Percentiles rank a stretch among this genome's conserved stretches.
These are phyloP conservation scores for Chaetodon trifasciatus DNA, from an alignment of 2,797 vertebrate genomes.

Conservation along the genomic window DNA sequence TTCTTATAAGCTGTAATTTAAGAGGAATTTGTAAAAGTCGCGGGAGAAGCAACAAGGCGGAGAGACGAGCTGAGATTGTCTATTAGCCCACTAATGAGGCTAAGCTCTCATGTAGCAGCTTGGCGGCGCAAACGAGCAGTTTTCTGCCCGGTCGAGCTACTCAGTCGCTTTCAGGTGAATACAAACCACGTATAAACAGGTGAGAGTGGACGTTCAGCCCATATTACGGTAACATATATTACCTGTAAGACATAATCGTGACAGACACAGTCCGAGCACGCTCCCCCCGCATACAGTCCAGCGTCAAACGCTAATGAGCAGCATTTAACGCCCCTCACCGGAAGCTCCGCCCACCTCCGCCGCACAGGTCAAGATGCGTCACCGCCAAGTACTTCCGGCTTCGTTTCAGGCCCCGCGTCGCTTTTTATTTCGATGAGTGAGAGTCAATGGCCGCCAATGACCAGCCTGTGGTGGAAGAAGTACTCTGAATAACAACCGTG, in stretches of 20 bases:
- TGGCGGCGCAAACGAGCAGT: constrained; percentile 13
- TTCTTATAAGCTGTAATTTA: not conserved
- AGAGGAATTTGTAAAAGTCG: constrained; percentile 1
- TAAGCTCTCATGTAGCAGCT: constrained; percentile 55
- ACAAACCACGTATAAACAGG: not conserved
- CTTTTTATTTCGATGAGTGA: no score
- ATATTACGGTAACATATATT: not conserved
- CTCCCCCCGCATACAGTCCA: constrained; percentile 24
- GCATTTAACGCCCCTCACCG: constrained; percentile 44
- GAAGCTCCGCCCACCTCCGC: constrained; percentile 42
- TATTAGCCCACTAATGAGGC: constrained; percentile 67
- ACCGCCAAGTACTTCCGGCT: constrained; percentile 37
- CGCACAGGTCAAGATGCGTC: not conserved
- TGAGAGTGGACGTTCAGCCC: not conserved
- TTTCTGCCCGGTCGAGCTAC: not conserved
- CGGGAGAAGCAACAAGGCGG: constrained; percentile 16
- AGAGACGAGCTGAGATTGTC: constrained; percentile 46
- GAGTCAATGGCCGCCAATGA: no score
- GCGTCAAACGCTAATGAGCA: not conserved
- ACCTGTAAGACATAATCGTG: constrained; percentile 76
- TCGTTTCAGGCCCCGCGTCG: not conserved
- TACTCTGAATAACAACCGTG: no score
- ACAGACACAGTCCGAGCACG: constrained; percentile 26
- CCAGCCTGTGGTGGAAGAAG: no score
- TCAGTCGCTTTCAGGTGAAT: not conserved